Conservation (phyloP, 2,113 vertebrate genomes). For the Datnioides undecimradiatus region DNA sequence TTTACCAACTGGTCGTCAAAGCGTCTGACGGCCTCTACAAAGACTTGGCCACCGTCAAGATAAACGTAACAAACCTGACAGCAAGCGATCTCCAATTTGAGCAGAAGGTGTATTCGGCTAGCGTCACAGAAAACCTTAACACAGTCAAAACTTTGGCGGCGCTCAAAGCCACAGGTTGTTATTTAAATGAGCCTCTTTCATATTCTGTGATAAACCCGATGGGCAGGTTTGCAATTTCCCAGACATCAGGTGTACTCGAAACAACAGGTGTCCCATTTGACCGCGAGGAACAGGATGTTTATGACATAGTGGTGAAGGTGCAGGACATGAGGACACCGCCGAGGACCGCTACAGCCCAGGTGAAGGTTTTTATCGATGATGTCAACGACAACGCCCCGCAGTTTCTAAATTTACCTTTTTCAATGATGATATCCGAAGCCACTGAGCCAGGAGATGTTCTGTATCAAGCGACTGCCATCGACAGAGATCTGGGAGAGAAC, state of each 20-base stretch:
- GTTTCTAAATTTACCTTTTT: conserved; percentile 92
- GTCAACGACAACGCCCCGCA: conserved; percentile 91
- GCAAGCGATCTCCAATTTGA: conserved; percentile 86
- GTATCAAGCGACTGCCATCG: conserved; percentile 91
- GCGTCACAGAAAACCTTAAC: conserved; percentile 87
- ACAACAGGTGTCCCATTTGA: conserved; percentile 91
- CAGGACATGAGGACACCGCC: conserved; percentile 88
- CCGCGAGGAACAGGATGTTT: conserved; percentile 86
- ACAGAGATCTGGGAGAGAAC: conserved; percentile 90
- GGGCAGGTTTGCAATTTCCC: conserved; percentile 87
- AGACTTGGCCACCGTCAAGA: conserved; percentile 85
- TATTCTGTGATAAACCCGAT: conserved; percentile 89
- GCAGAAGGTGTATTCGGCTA: conserved; percentile 79
- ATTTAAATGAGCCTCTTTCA: conserved; percentile 90
- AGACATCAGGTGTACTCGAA: conserved; percentile 90
- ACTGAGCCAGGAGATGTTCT: conserved; percentile 93
- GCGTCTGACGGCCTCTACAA: conserved; percentile 91
- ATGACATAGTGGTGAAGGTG: conserved; percentile 89
- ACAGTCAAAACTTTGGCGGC: conserved; percentile 83
- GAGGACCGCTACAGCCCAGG: conserved; percentile 86
- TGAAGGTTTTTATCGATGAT: conserved; percentile 91
- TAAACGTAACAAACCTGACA: conserved; percentile 84
- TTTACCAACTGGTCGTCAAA: conserved; percentile 85
- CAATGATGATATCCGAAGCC: conserved; percentile 89
- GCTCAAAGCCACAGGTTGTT: conserved; percentile 86